Evolutionary conservation across 2,797 vertebrate species (phyloP).

Genomic region (Lerista edwardsae): DNA sequence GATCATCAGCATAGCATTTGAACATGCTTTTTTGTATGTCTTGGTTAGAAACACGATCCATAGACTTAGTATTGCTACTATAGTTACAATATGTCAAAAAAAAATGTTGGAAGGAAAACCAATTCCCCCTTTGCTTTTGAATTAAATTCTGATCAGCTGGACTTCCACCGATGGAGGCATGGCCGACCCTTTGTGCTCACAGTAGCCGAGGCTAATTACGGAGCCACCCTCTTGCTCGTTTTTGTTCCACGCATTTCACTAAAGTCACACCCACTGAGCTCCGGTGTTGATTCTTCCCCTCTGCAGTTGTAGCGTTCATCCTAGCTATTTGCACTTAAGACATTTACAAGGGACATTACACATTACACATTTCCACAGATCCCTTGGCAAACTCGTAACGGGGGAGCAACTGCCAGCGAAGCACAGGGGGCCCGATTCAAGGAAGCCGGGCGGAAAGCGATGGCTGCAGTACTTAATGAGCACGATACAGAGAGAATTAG

Average conservation of each 20-base stretch:
- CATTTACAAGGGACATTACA: neutral
- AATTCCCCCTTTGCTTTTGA: neutral
- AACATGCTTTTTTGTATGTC: neutral
- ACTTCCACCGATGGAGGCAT: neutral
- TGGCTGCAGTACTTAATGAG: neutral
- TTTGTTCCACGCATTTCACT: neutral
- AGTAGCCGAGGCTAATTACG: slow-evolving; percentile 12
- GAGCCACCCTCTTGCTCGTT: neutral
- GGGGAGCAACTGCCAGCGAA: neutral
- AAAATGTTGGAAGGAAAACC: rapidly evolving
- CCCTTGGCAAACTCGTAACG: neutral
- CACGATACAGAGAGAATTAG: neutral
- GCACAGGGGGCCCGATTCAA: neutral
- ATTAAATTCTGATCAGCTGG: neutral
- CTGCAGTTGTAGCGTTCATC: neutral
- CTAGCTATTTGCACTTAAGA: neutral
- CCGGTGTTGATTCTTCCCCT: neutral
- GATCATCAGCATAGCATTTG: neutral
- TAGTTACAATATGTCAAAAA: neutral
- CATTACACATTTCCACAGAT: slow-evolving; percentile 7
- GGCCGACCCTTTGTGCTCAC: neutral
- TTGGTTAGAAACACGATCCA: slow-evolving; percentile 39
- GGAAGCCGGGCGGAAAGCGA: rapidly evolving
- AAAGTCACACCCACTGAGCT: neutral
- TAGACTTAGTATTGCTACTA: slow-evolving; percentile 2